These are phyloP conservation scores for Micromys minutus DNA, from an alignment of 2,113 vertebrate species.

Conservation along the genomic window DNA sequence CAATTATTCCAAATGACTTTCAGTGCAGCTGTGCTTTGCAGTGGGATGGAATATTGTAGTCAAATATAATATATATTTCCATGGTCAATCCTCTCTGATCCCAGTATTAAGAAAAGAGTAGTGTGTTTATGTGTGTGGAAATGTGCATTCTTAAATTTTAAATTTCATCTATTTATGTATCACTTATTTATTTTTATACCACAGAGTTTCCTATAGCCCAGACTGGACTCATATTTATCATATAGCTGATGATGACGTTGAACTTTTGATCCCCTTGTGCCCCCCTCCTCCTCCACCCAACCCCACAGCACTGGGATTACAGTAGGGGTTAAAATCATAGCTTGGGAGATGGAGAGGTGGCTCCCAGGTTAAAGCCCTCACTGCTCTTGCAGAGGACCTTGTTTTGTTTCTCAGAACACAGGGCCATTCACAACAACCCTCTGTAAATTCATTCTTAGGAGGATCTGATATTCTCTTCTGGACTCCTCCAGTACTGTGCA, in stretches of 20 bases:
- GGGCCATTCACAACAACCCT: not conserved
- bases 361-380: not conserved
- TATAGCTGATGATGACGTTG: not conserved
- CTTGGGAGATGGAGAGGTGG: not conserved
- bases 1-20: not conserved
- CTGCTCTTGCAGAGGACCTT: not conserved
- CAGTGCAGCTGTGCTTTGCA: fast-evolving
- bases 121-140: not conserved
- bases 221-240: no score
- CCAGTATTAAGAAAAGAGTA: not conserved
- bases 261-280: not conserved
- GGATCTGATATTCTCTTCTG: not conserved
- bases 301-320: not conserved
- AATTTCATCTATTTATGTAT: not conserved
- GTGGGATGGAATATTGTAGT: no score
- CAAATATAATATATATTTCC: not conserved
- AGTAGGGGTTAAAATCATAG: not conserved
- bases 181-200: not conserved
- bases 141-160: not conserved
- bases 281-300: no score
- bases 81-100: no score
- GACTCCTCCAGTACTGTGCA: no score
- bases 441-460: not conserved
- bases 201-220: no score
- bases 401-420: not conserved